Evolutionary conservation across 2,888 invertebrate genomes (phyloP), one percentile per base, ranked within the genome.

Genomic region (Amphipyra berbera): DNA sequence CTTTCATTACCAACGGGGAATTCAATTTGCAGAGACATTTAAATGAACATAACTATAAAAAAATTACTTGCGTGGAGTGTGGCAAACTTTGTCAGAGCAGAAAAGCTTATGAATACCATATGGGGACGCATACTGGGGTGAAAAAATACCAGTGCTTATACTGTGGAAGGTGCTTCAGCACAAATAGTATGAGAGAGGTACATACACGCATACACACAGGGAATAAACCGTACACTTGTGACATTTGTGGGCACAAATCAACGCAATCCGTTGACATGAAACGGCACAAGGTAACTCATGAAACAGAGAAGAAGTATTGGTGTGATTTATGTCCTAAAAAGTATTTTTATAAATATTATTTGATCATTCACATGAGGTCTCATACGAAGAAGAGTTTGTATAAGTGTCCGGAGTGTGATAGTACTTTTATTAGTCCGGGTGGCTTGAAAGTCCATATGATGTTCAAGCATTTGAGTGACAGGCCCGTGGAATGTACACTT

Each of bases 121-220:
- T 86, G 78, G 9, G 27, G 0, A 41, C 48, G 0, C 87, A 87
- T 9, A 85, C 84, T 0, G 83, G 85, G 0, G 73, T 87, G 0
- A 86, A 81, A 40, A 56, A 35, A 0, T 15, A 45, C 4, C 87
- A 87, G 33, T 87, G 87, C 50, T 30, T 82, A 0, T 87, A 86
- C 30, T 87, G 87, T 3, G 87, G 87, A 0, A 76, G 63, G 5
- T 79, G 81, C 0, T 87, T 83, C 14, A 10, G 40, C 0, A 73
- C 14, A 0, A 0, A 0, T 0, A n/a, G 0, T 0, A 0, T 0
- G 33, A 73, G 70, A 5, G 33, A 12, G 0, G 30, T 71, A 0
- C 87, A 87, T n/a, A 79, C 76, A 0, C 48, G 76, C 2, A 60
- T 47, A 0, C 87, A 87, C 35, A 82, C 82, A 0, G 59, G 70